Conservation (phyloP, 2,113 vertebrate species). For the Todiramphus saurophagus region DNA sequence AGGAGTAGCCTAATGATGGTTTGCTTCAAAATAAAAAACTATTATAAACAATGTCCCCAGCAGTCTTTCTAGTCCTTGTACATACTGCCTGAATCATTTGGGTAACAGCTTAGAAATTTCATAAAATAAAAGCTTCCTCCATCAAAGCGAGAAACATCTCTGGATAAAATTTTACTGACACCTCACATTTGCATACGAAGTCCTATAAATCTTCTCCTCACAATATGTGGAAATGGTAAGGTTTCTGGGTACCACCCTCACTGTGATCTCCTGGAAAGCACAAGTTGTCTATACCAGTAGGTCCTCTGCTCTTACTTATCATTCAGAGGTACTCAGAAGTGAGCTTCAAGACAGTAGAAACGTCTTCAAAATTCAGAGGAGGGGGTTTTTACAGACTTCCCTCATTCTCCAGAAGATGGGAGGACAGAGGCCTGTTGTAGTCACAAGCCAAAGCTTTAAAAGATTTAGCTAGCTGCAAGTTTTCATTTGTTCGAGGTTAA, state of each 20-base stretch:
- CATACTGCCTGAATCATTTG: neutral
- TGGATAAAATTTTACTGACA: neutral
- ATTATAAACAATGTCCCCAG: neutral
- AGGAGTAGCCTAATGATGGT: neutral
- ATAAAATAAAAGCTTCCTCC: neutral
- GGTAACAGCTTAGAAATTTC: neutral
- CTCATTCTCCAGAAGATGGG: neutral
- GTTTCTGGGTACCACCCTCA: neutral
- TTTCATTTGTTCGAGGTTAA: neutral
- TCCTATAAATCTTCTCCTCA: neutral
- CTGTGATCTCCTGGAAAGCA: neutral
- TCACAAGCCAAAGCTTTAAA: neutral
- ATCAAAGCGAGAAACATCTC: neutral
- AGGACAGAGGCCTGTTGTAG: neutral
- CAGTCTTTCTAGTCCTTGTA: neutral
- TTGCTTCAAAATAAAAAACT: neutral
- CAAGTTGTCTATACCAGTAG: neutral
- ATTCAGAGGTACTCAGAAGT: neutral
- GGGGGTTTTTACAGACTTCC: neutral
- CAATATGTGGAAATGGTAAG: neutral
- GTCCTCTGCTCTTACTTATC: neutral
- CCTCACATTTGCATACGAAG: neutral
- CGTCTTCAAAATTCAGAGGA: neutral
- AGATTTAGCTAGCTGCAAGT: neutral
- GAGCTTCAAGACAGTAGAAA: neutral